Evolutionary conservation across 2,113 vertebrate genomes (phyloP).

Genomic region (Bufo gargarizans): DNA sequence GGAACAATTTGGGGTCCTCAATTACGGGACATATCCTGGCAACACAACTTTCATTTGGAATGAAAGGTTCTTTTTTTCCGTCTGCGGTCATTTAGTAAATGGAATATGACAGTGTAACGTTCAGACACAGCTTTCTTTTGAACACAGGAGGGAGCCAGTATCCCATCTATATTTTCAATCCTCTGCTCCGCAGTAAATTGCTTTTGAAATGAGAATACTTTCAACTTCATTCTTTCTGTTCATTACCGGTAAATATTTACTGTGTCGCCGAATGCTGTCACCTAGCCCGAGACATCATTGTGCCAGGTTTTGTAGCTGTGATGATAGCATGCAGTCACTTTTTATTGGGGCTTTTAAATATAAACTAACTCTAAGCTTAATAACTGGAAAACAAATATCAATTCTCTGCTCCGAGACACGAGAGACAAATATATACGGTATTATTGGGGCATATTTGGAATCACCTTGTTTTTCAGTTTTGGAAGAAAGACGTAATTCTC

Average conservation of each 20-base stretch:
- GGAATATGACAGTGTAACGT: too few relatives aligned
- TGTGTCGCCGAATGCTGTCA: constrained; percentile 9
- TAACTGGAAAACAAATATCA: background rate
- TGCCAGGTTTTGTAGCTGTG: constrained; percentile 7
- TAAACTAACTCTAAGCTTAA: constrained; percentile 5
- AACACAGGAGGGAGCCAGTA: constrained; percentile 49
- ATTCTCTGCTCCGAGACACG: background rate
- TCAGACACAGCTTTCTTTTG: constrained; percentile 4
- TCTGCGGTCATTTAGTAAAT: background rate
- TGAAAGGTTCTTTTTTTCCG: background rate
- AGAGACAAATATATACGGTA: background rate
- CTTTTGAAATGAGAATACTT: constrained; percentile 5
- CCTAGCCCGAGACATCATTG: background rate
- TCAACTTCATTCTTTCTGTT: constrained; percentile 16
- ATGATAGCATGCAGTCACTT: constrained; percentile 2
- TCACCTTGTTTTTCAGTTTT: background rate
- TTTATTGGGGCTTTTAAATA: constrained; percentile 42
- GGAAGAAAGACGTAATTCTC: background rate
- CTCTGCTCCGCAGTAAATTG: constrained; percentile 19
- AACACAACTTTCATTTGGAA: too few relatives aligned
- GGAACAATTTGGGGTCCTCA: background rate
- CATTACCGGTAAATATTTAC: constrained; percentile 50
- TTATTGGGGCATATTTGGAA: too few relatives aligned
- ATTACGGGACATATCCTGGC: background rate
- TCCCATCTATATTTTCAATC: constrained; percentile 16